These are phyloP conservation scores for Pyrgus malvae DNA, from an alignment of 2,888 invertebrate species.

Conservation along the genomic window DNA sequence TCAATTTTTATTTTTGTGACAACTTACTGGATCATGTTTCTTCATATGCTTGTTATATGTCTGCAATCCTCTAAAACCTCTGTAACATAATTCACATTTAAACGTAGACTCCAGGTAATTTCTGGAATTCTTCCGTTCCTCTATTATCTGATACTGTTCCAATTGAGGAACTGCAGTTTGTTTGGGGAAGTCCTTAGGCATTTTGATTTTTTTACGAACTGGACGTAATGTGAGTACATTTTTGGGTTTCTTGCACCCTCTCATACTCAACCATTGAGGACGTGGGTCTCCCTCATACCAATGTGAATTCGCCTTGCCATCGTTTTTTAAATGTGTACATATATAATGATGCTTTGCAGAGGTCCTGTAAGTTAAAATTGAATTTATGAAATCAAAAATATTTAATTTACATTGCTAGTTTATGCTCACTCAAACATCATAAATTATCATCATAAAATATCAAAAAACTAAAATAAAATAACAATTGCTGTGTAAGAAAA, in stretches of 20 bases:
- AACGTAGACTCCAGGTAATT: constrained; percentile 63
- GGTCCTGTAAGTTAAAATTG: constrained; percentile 41
- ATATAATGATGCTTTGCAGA: constrained; percentile 69
- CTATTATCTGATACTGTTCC: constrained; percentile 61
- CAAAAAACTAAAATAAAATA: too few relatives aligned
- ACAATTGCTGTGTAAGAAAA: too few relatives aligned
- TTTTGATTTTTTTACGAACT: constrained; percentile 42
- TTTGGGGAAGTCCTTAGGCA: constrained; percentile 56
- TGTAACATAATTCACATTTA: constrained; percentile 62
- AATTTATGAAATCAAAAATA: not conserved
- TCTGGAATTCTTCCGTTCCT: constrained; percentile 50
- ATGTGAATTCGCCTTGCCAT: constrained; percentile 44
- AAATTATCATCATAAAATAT: too few relatives aligned
- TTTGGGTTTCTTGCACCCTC: constrained; percentile 41
- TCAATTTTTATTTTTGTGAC: too few relatives aligned
- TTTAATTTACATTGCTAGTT: too few relatives aligned
- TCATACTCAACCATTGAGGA: constrained; percentile 51
- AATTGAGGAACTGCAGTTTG: constrained; percentile 57
- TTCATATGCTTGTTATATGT: constrained; percentile 68
- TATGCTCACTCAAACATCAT: too few relatives aligned
- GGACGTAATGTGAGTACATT: constrained; percentile 41
- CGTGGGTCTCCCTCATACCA: constrained; percentile 46
- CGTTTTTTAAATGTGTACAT: constrained; percentile 55
- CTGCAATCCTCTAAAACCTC: constrained; percentile 55
- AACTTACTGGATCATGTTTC: constrained; percentile 68